Evolutionary conservation across 2,113 vertebrate species (phyloP).

Genomic region (Potamarius usumacintae): DNA sequence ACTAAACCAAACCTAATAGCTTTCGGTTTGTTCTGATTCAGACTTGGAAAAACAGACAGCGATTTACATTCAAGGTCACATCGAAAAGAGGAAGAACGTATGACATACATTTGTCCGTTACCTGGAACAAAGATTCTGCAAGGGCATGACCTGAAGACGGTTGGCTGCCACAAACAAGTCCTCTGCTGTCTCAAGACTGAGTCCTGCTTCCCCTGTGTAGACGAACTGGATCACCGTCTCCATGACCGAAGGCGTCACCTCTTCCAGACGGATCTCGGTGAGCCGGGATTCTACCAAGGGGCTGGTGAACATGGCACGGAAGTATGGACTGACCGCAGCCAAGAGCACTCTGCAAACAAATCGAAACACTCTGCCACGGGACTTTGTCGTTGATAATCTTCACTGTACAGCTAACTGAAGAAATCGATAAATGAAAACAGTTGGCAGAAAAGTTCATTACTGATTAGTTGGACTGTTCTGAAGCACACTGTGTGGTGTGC

Average conservation of each 20-base stretch:
- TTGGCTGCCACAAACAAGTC: constrained; percentile 81
- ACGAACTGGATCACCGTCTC: constrained; percentile 78
- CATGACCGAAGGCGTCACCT: constrained; percentile 77
- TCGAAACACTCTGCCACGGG: neutral
- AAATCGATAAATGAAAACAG: too few species aligned
- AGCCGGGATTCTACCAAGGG: constrained; percentile 79
- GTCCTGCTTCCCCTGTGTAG: constrained; percentile 76
- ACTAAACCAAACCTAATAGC: neutral
- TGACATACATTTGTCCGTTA: constrained; percentile 41
- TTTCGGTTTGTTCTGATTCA: neutral
- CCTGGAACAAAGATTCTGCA: constrained; percentile 81
- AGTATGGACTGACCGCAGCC: constrained; percentile 80
- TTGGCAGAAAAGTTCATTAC: neutral
- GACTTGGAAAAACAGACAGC: neutral
- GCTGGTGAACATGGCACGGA: constrained; percentile 81
- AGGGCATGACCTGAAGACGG: constrained; percentile 79
- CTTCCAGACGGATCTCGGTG: constrained; percentile 78
- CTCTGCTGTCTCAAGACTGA: constrained; percentile 77
- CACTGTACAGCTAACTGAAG: neutral
- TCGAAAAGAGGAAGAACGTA: neutral
- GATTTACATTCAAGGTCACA: neutral
- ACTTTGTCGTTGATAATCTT: too few species aligned
- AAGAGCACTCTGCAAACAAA: constrained; percentile 71
- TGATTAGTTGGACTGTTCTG: neutral
- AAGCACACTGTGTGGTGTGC: neutral